These are phyloP conservation scores for Colletes collaris DNA, from an alignment of 2,888 invertebrate species.

Conservation along the genomic window DNA sequence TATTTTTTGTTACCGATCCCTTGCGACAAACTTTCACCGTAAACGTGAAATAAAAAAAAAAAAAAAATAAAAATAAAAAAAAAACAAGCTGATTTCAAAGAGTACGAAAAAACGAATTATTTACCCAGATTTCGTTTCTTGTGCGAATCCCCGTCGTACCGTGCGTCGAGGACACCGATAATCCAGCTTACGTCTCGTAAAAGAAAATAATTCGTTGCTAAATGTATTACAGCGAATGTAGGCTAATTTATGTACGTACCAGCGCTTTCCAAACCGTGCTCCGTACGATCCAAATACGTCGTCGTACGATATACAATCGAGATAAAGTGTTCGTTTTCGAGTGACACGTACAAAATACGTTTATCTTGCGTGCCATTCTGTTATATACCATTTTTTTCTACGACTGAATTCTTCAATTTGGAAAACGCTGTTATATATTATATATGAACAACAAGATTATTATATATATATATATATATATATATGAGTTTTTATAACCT, in stretches of 20 bases:
- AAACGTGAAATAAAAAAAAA: constrained; percentile 14
- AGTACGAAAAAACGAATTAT: constrained; percentile 7
- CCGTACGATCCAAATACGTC: not conserved
- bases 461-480: not conserved
- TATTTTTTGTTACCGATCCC: constrained; percentile 21
- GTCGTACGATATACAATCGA: constrained; percentile 9
- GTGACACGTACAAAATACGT: not conserved
- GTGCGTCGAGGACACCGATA: constrained; percentile 24
- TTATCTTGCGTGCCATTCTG: not conserved
- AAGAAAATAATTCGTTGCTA: not conserved
- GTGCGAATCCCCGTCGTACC: constrained; percentile 17
- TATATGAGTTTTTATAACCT: constrained; percentile 14
- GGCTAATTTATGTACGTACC: constrained; percentile 4
- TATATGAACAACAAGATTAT: constrained; percentile 22
- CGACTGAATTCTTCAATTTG: constrained; percentile 13
- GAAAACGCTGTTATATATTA: constrained; percentile 23
- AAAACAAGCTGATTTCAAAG: constrained; percentile 2
- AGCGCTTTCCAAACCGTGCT: constrained; percentile 36
- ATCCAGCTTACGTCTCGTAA: constrained; percentile 19
- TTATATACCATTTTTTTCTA: not conserved
- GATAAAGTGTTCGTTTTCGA: constrained; percentile 1
- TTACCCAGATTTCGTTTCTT: constrained; percentile 8
- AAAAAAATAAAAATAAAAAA: not conserved
- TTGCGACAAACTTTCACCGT: constrained; percentile 28
- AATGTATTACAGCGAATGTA: constrained; percentile 9